Conservation (phyloP, 2,797 vertebrate species). For the Chiloscyllium punctatum region DNA sequence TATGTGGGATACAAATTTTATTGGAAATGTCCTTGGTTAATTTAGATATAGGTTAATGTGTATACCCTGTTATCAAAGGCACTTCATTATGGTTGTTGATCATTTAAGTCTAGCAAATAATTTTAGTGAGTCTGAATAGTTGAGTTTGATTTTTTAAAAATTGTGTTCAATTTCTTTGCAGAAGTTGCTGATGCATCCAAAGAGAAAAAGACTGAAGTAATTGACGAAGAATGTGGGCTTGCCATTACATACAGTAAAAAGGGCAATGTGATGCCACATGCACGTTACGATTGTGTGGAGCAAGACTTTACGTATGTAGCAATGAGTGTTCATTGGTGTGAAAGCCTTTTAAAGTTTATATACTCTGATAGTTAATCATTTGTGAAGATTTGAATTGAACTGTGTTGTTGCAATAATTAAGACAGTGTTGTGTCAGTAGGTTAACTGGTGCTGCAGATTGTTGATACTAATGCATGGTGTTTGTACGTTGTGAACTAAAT, state of each 20-base stretch:
- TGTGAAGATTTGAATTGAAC: background rate
- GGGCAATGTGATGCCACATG: constrained; percentile 71
- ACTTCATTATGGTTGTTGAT: background rate
- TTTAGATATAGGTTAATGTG: background rate
- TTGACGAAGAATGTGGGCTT: constrained; percentile 55
- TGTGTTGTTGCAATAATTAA: background rate
- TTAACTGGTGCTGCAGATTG: background rate
- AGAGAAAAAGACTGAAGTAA: constrained; percentile 42
- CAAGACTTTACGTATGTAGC: constrained; percentile 60
- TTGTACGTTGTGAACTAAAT: background rate
- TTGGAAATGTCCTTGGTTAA: background rate
- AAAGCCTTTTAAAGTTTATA: background rate
- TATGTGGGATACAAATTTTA: too few relatives aligned
- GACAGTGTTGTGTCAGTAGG: background rate
- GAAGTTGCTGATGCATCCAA: constrained; percentile 24
- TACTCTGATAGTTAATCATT: background rate
- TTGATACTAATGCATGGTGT: background rate
- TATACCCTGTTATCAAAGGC: background rate
- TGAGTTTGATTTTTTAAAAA: background rate
- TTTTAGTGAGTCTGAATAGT: background rate
- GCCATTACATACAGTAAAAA: constrained; percentile 68
- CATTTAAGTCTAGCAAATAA: background rate
- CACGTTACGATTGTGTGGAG: constrained; percentile 66
- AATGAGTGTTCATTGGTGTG: background rate
- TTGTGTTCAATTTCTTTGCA: background rate